phyloP scores from a whole-genome alignment of 2,888 invertebrate species.

The Ormia ochracea region DNA sequence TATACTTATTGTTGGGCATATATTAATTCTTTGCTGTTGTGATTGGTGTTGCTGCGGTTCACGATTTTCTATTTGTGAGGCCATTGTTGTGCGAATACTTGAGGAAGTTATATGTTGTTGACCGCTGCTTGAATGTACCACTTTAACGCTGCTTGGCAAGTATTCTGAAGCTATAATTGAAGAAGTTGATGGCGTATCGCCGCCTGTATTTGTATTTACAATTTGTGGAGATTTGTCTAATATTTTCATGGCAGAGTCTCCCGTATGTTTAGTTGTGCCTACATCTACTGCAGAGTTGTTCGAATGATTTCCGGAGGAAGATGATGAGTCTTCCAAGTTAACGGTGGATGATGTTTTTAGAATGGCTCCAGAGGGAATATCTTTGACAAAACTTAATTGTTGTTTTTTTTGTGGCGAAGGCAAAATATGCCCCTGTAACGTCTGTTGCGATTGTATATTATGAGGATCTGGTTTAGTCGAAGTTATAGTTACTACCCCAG shows the following conservation, averaged over 20 bases:
- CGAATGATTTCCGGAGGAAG: conserved; percentile 1
- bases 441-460: conserved; percentile 61
- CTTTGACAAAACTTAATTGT: conserved; percentile 48
- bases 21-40: conserved; percentile 49
- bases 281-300: not conserved
- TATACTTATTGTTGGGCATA: conserved; percentile 62
- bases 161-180: conserved; percentile 50
- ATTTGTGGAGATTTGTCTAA: conserved; percentile 39
- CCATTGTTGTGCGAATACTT: conserved; percentile 25
- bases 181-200: not conserved
- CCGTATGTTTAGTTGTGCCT: not conserved
- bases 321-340: conserved; percentile 33
- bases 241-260: conserved; percentile 32
- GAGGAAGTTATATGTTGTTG: conserved; percentile 44
- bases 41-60: conserved; percentile 25
- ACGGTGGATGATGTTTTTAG: conserved; percentile 48
- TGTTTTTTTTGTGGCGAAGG: conserved; percentile 52
- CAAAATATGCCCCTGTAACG: conserved; percentile 29
- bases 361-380: conserved; percentile 41
- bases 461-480: conserved; percentile 68
- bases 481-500: conserved; percentile 78
- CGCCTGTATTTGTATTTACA: conserved; percentile 7
- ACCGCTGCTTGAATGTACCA: conserved; percentile 36
- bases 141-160: conserved; percentile 52
- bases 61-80: conserved; percentile 29